Percentiles rank a stretch among this genome's conserved stretches.
phyloP scores from a whole-genome alignment of 2,888 invertebrate species.

The Troilus luridus region DNA sequence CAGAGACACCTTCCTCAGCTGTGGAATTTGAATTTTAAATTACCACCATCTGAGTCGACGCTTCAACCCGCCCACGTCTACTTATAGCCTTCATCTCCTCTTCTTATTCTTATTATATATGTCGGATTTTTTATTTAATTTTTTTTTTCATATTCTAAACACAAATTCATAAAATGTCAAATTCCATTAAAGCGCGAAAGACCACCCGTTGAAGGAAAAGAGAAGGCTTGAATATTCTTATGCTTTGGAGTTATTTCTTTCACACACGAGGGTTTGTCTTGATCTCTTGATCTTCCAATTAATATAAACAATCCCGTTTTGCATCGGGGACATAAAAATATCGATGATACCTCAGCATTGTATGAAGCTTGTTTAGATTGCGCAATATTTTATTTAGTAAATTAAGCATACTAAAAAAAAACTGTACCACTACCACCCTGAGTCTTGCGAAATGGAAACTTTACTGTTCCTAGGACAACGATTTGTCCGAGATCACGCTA shows the following conservation, averaged over 20 bases:
- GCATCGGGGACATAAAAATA: neutral
- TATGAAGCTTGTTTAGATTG: too few relatives aligned
- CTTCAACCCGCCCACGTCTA: slow-evolving; percentile 52
- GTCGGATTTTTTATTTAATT: slow-evolving; percentile 7
- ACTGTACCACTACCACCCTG: too few relatives aligned
- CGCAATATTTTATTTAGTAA: too few relatives aligned
- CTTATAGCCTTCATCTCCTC: slow-evolving; percentile 36
- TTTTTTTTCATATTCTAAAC: slow-evolving; percentile 14
- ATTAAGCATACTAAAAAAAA: too few relatives aligned
- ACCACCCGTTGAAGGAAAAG: slow-evolving; percentile 35
- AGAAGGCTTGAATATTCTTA: neutral
- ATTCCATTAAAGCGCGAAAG: neutral
- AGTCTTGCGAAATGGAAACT: too few relatives aligned
- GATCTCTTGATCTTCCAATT: neutral
- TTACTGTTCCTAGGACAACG: too few relatives aligned
- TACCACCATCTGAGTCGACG: slow-evolving; percentile 45
- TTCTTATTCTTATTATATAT: slow-evolving; percentile 40
- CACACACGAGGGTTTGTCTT: neutral
- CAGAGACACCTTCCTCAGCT: slow-evolving; percentile 4
- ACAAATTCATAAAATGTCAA: slow-evolving; percentile 43
- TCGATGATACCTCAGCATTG: too few relatives aligned
- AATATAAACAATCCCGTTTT: neutral
- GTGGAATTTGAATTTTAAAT: slow-evolving; percentile 53
- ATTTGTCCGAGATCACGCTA: too few relatives aligned
- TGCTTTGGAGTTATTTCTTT: neutral